Evolutionary conservation across 2,113 vertebrate genomes (phyloP).

Genomic region (Numida meleagris): DNA sequence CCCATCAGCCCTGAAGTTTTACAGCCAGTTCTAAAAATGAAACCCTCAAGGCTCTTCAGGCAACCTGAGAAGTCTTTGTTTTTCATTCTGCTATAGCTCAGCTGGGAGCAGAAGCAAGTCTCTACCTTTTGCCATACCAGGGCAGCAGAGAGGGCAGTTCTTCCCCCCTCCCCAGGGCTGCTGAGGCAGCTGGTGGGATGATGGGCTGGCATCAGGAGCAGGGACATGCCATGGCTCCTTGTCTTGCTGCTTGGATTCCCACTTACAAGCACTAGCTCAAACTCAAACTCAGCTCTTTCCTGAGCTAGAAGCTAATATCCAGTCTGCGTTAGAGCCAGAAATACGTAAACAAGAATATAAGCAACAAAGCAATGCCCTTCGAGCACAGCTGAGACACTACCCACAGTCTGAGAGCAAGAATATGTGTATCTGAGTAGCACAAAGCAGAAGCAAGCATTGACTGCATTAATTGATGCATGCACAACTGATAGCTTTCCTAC

Average conservation of each 20-base stretch:
- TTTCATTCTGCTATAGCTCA: background rate
- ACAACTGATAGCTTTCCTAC: background rate
- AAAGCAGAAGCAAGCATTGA: background rate
- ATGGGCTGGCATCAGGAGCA: background rate
- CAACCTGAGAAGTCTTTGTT: background rate
- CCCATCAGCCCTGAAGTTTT: background rate
- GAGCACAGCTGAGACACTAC: background rate
- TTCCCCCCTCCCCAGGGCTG: background rate
- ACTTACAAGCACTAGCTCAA: background rate
- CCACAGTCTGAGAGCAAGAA: background rate
- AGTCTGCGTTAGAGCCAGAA: background rate
- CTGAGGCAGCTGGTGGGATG: background rate
- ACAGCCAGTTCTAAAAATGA: background rate
- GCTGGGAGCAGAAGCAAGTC: background rate
- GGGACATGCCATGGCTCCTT: background rate
- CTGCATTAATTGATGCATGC: fast-evolving
- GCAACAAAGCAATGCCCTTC: background rate
- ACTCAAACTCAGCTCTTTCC: background rate
- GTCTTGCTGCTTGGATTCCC: background rate
- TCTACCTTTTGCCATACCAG: fast-evolving
- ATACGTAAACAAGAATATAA: background rate
- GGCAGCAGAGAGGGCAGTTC: background rate
- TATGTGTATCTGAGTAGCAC: fast-evolving
- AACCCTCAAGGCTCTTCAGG: background rate
- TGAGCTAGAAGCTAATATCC: background rate